A percentile compares a stretch with the other conserved stretches of the same genome.
These are phyloP conservation scores for Sylvia borin DNA, from an alignment of 2,797 vertebrate genomes.

Conservation along the genomic window DNA sequence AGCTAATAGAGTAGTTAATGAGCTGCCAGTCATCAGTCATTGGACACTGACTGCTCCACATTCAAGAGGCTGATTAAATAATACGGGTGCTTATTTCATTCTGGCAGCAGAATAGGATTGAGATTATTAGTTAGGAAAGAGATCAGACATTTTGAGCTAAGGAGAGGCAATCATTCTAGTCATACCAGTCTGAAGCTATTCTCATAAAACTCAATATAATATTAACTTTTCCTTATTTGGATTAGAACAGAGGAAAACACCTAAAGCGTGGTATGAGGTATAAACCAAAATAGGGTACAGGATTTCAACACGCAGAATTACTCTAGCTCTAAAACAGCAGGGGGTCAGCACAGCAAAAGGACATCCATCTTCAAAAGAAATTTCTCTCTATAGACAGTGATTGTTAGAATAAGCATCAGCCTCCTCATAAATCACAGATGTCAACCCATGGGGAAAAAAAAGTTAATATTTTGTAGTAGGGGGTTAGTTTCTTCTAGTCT, in stretches of 20 bases:
- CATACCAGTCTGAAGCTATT: slow-evolving; percentile 12
- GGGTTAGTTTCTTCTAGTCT: neutral
- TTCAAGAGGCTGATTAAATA: neutral
- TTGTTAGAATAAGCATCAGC: neutral
- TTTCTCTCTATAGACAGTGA: neutral
- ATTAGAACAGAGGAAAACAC: neutral
- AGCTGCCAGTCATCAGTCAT: neutral
- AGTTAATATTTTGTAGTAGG: neutral
- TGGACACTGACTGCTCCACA: neutral
- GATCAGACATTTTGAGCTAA: neutral
- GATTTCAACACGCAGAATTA: neutral
- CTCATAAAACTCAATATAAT: neutral
- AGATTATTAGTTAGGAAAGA: neutral
- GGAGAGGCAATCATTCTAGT: neutral
- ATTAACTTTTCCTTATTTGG: neutral
- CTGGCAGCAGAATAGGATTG: neutral
- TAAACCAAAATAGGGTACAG: neutral
- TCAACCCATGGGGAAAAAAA: neutral
- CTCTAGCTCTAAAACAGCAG: neutral
- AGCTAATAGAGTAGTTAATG: neutral
- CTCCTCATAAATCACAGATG: neutral
- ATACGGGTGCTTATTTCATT: neutral
- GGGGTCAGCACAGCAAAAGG: neutral
- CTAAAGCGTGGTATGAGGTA: neutral
- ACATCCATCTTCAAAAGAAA: neutral